phyloP scores from a whole-genome alignment of 2,888 invertebrate species.

The Ernsta delagoae region DNA sequence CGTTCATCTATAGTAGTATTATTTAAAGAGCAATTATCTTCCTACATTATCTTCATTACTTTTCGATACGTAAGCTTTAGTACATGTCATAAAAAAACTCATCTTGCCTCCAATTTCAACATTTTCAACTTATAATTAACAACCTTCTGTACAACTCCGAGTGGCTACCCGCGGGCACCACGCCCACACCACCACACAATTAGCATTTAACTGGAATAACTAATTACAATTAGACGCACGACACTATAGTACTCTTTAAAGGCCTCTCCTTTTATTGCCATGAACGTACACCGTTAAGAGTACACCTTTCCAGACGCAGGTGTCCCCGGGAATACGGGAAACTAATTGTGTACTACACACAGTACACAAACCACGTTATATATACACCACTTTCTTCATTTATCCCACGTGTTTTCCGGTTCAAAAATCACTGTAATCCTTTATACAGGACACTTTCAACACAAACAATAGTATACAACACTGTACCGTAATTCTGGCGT shows the following conservation, averaged over 20 bases:
- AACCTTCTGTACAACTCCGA: background rate
- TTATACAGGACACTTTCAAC: conserved; percentile 45
- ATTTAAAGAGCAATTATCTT: too few species aligned
- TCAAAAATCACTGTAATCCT: conserved; percentile 50
- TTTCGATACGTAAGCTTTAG: too few species aligned
- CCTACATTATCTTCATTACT: too few species aligned
- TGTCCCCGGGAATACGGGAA: conserved; percentile 5
- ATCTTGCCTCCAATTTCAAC: background rate
- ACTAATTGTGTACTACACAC: background rate
- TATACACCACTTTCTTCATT: conserved; percentile 38
- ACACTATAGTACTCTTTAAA: background rate
- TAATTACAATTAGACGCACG: conserved; percentile 24
- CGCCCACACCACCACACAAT: conserved; percentile 13
- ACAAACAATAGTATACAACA: conserved; percentile 21
- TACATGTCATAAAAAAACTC: background rate
- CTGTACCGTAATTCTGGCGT: conserved; percentile 5
- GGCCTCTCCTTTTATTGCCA: conserved; percentile 3
- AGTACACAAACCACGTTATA: conserved; percentile 12
- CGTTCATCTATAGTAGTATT: too few species aligned
- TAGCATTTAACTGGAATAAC: conserved; percentile 19
- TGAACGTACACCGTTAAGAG: conserved; percentile 19
- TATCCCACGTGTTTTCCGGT: conserved; percentile 47
- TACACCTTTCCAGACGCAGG: conserved; percentile 38
- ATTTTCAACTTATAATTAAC: background rate
- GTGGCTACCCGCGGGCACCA: conserved; percentile 1